Evolutionary conservation across 2,888 invertebrate genomes (phyloP), one percentile per base, ranked within the genome.

Genomic region (Eristalis arbustorum): DNA sequence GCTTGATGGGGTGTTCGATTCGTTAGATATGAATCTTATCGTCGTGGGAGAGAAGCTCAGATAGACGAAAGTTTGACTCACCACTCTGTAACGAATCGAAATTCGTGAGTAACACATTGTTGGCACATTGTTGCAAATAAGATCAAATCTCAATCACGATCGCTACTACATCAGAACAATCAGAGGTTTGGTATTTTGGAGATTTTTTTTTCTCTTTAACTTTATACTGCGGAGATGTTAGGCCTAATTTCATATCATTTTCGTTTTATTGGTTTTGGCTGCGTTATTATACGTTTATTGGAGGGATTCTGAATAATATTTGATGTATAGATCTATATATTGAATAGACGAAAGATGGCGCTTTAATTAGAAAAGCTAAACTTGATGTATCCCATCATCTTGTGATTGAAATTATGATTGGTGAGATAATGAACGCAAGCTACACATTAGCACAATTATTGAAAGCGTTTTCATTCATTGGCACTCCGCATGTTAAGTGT

Each of bases 1-100:
- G 59, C 49, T 18, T 49, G 37, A 67, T 66, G n/a, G 10, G 18
- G 1, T 40, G 40, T 64, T 64, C 49, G 49, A 13, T 64, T 37
- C 37, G 63, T 31, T 25, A 72, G 71, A 72, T 73, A 73, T 14
- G 31, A n/a, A 73, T 73, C 73, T 73, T 73, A 73, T 73, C 73
- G 49, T 14, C 49, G 63, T 64, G 73, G 73, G 73, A 63, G 63
- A 34, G 67, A 25, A 42, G 23, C 23, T 67, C 25, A 23, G 2
- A 59, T 59, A 59, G 59, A 59, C 25, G 59, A 59, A 59, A 23
- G 25, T 59, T 59, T 59, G 23, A 59, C 25, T 59, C 59, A 59
- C 59, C 59, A 18, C 18, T 49, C 18, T 49, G 49, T 18, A 49
- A 49, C n/a, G 18, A 49, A 49, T 49, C 49, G 8, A 23, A 25